Evolutionary conservation across 2,797 vertebrate genomes (phyloP), one percentile per base, ranked within the genome.

Genomic region (Alauda arvensis): DNA sequence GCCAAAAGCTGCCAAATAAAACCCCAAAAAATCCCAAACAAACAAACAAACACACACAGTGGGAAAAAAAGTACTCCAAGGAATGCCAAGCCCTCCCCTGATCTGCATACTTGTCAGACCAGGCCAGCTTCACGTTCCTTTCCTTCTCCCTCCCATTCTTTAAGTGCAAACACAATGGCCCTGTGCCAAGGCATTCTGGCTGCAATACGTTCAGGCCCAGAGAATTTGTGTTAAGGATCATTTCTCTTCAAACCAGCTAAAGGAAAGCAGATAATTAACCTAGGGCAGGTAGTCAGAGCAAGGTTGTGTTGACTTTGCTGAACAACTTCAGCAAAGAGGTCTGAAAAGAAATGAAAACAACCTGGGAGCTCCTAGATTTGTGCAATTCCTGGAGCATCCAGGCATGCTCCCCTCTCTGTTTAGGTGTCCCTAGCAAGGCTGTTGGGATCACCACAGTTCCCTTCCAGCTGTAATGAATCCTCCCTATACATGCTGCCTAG

Each of bases 181-280:
- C 33, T 13, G n/a, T 34, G 89, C 87, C 86, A 92, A 52, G 12
- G 46, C 11, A 39, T 68, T 77, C 66, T 68, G 86, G 65, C 72
- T 88, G 60, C 6, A 25, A 76, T 42, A 67, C 48, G 33, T 81
- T 57, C 60, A 69, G 26, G 55, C 57, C 56, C 40, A 69, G 66
- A 83, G 83, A 76, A 83, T 68, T 40, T 42, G 52, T 46, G 55
- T 68, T 85, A 62, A 55, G 33, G 83, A 94, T 90, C 77, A 42
- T 63, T 91, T 90, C 31, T 89, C 69, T 85, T 39, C 75, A 61
- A 80, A 77, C 24, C 53, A 82, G 68, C 61, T 79, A 49, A 85
- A 83, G 48, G 76, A 71, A 89, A 89, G 89, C 91, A 89, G 81
- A 92, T 93, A 74, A 93, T 94, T 94, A 93, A 95, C 91, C 88